Evolutionary conservation across 2,888 invertebrate genomes (phyloP).

Genomic region (Ochlodes sylvanus): DNA sequence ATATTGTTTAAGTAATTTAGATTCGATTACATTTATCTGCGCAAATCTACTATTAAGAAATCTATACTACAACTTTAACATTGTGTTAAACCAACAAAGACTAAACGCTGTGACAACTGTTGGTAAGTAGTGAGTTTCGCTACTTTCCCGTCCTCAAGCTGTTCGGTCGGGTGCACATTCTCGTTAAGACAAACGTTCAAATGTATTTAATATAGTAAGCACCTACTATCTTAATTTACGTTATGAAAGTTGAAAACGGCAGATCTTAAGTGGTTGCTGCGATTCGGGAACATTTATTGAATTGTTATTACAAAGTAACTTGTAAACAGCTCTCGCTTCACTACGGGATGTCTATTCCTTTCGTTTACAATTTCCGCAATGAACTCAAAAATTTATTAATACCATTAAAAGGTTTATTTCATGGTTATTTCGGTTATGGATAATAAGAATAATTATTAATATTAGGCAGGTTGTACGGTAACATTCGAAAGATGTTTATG

Average conservation of each 20-base stretch:
- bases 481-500: no score
- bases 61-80: neutral
- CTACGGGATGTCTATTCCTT: neutral
- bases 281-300: neutral
- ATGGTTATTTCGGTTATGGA: no score
- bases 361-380: no score
- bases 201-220: neutral
- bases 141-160: slow-evolving; percentile 7
- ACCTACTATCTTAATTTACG: neutral
- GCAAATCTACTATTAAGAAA: neutral
- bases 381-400: no score
- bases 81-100: slow-evolving; percentile 17
- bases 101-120: slow-evolving; percentile 16
- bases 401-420: no score
- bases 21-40: no score
- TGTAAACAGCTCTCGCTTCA: neutral
- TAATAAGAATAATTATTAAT: no score
- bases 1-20: no score
- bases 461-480: no score
- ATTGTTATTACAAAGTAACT: neutral
- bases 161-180: slow-evolving; percentile 15
- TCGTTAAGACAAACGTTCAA: slow-evolving; percentile 12
- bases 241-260: slow-evolving; percentile 3
- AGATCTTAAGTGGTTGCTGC: neutral
- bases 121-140: slow-evolving; percentile 8